Conservation (phyloP, 2,888 invertebrate genomes). For the Nemotelus nigrinus region DNA sequence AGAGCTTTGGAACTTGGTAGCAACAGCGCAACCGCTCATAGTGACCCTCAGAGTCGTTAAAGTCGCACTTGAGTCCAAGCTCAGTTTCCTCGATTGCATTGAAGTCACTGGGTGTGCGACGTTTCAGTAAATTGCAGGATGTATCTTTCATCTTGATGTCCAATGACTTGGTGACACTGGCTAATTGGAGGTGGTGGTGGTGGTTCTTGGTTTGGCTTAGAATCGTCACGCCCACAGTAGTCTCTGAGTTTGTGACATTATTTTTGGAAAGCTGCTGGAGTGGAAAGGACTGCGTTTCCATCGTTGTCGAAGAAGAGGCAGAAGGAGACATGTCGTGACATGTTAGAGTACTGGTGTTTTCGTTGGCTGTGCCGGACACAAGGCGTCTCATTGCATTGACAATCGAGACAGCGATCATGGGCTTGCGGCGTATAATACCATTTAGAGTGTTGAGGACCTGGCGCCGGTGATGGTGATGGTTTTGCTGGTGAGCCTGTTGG, state of each 20-base stretch:
- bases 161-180: too few species aligned
- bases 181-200: too few species aligned
- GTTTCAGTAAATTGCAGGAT: too few species aligned
- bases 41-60: background rate
- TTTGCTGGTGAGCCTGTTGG: background rate
- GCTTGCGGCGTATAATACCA: background rate
- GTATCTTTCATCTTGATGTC: too few species aligned
- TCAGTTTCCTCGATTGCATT: background rate
- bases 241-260: too few species aligned
- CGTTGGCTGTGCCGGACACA: conserved; percentile 3
- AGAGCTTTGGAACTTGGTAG: background rate
- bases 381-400: conserved; percentile 15
- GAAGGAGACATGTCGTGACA: too few species aligned
- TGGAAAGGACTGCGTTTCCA: too few species aligned
- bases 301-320: too few species aligned
- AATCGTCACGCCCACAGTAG: too few species aligned
- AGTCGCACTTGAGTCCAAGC: background rate
- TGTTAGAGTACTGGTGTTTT: background rate
- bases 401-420: background rate
- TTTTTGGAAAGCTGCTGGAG: too few species aligned
- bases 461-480: background rate
- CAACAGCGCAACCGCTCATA: conserved; percentile 18
- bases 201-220: too few species aligned
- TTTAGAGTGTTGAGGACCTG: conserved; percentile 7
- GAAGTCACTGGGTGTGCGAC: too few species aligned